Percentiles rank a stretch among this genome's conserved stretches.
These are phyloP conservation scores for Sebastes kiyomatsui DNA, from an alignment of 2,797 vertebrate species.

Conservation along the genomic window DNA sequence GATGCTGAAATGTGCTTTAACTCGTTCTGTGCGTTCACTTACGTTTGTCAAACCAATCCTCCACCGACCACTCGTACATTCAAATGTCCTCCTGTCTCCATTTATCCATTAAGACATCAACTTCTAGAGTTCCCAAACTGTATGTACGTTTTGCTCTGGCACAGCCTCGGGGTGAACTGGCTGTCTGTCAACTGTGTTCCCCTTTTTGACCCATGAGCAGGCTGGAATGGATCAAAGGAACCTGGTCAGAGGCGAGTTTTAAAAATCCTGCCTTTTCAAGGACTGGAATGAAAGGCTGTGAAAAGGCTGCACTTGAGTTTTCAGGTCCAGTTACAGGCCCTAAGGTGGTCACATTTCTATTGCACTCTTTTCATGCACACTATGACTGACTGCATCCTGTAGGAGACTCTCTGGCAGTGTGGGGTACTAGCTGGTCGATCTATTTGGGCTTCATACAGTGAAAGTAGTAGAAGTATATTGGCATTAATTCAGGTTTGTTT, in stretches of 20 bases:
- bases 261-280: not conserved
- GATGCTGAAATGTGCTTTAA: not conserved
- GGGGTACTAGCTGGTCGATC: not conserved
- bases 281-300: slow-evolving; percentile 18
- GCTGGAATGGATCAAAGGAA: slow-evolving; percentile 34
- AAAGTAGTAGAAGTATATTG: not conserved
- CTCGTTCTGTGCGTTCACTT: not conserved
- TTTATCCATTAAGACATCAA: not conserved
- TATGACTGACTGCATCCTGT: not conserved
- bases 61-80: not conserved
- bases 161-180: not conserved
- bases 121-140: not conserved
- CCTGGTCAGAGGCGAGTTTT: not conserved
- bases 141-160: not conserved
- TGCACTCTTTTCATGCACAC: slow-evolving; percentile 7
- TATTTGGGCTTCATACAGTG: not conserved
- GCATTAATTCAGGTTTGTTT: not conserved
- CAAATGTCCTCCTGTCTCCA: not conserved
- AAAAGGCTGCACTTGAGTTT: slow-evolving; percentile 16
- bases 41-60: not conserved
- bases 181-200: slow-evolving; percentile 5
- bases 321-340: slow-evolving; percentile 8
- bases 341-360: slow-evolving; percentile 9
- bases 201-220: not conserved
- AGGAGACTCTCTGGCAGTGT: not conserved